Base-by-base conservation (phyloP, 2,888 invertebrate species). In the Pachymerium ferrugineum region DNA sequence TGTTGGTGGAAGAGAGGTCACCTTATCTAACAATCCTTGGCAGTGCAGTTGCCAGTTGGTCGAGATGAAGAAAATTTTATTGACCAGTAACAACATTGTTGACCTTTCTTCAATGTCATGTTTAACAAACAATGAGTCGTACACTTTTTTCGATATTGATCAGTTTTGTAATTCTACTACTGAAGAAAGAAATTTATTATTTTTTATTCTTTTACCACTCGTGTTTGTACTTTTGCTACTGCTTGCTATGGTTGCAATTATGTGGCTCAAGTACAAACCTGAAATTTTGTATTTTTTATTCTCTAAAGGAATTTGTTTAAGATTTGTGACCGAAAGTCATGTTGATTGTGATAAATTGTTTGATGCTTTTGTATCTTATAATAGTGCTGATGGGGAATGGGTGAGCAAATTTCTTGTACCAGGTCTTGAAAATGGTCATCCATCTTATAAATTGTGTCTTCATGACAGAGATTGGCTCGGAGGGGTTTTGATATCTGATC, bases 391-490 rank as follows among this genome's bases (percentile, higher is more conserved):
- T 14, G 25, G 28, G 12, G 54, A 54, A 10, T 54, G 54, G 54
- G 22, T 54, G 3, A 10, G 8, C 10, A 28, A 54, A 8, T 54
- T 54, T 54, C 54, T 54, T 3, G 8, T 54, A 1, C 54, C 54
- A 28, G 54, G 54, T 54, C 54, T 54, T 3, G 54, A 54, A 22
- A 8, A 6, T 1, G 83, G 85, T 62, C 84, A 86, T 25, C 54
- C 54, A 5, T 6, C 54, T 19, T 54, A 54, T 25, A 54, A 54
- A 54, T 1, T 54, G 14, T 54, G 54, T 8, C 25, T 25, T 4
- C 54, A 54, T 28, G 28, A 25, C 25, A 3, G 54, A 25, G 54
- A 54, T 22, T 54, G 54, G 54, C 6, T 19, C 1, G 54, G 22
- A 22, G 54, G 54, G 2, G 25, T 12, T 25, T 25, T 25, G 1